Conservation (phyloP, 1,140 invertebrate genomes). For the Drosophila bipectinata region DNA sequence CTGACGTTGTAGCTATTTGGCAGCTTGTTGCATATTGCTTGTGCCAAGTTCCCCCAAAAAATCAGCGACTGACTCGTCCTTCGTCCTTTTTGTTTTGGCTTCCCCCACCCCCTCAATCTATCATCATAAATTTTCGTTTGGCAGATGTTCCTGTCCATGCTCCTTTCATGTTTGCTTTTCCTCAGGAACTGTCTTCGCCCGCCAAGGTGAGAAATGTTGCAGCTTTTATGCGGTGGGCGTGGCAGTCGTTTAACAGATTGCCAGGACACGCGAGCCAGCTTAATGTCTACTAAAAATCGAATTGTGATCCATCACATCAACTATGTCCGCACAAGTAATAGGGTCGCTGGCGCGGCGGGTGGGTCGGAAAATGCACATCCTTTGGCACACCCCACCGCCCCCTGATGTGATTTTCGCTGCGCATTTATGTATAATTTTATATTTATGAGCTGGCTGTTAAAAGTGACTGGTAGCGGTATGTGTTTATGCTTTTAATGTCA, state of each 20-base stretch:
- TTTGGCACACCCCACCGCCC: slow-evolving; percentile 1
- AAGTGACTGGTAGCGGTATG: slow-evolving; percentile 52
- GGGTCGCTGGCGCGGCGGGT: background rate
- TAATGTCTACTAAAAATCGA: slow-evolving; percentile 82
- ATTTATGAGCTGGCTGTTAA: slow-evolving; percentile 78
- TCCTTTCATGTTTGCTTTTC: slow-evolving; percentile 42
- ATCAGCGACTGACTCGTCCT: background rate
- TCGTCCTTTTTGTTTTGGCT: slow-evolving; percentile 3
- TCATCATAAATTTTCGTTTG: slow-evolving; percentile 49
- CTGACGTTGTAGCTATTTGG: slow-evolving; percentile 34
- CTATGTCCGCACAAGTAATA: slow-evolving; percentile 50
- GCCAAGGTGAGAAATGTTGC: slow-evolving; percentile 27
- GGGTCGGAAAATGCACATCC: background rate
- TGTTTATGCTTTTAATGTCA: slow-evolving; percentile 76
- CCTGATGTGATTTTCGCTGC: slow-evolving; percentile 73
- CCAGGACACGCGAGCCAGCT: slow-evolving; percentile 62
- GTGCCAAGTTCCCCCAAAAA: background rate
- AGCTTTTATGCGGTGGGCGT: slow-evolving; percentile 41
- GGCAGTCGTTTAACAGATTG: slow-evolving; percentile 60
- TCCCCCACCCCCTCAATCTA: slow-evolving; percentile 18
- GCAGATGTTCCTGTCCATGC: slow-evolving; percentile 48
- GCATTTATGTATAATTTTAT: slow-evolving; percentile 82
- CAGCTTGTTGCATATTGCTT: slow-evolving; percentile 70
- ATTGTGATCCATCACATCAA: slow-evolving; percentile 80
- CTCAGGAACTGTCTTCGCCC: slow-evolving; percentile 1